These are phyloP conservation scores for Drosophila teissieri DNA, from an alignment of 1,140 invertebrate species.

Conservation along the genomic window DNA sequence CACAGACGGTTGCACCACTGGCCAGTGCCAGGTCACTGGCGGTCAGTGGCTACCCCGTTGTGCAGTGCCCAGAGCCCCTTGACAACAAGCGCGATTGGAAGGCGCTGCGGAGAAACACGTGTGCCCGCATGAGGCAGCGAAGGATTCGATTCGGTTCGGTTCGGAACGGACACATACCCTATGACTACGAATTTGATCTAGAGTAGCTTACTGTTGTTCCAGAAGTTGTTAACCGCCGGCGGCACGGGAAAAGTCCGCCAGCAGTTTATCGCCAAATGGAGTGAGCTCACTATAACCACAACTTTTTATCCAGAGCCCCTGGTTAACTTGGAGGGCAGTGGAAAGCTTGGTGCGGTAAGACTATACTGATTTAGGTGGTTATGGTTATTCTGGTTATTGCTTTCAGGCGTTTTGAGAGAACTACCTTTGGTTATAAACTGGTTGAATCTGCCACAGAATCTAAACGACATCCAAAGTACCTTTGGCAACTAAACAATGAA, in stretches of 20 bases:
- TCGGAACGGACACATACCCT: conserved; percentile 13
- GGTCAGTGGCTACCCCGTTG: conserved; percentile 84
- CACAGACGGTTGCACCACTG: conserved; percentile 84
- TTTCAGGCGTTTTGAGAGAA: not conserved
- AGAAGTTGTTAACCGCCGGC: conserved; percentile 67
- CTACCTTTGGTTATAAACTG: not conserved
- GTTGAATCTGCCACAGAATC: no score
- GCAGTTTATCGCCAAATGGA: conserved; percentile 66
- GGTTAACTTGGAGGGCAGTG: conserved; percentile 55
- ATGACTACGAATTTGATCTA: not conserved
- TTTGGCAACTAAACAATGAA: no score
- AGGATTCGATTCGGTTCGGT: not conserved
- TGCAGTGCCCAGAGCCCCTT: conserved; percentile 83
- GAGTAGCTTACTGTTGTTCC: conserved; percentile 43
- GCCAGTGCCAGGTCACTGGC: conserved; percentile 83
- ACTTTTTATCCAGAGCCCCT: conserved; percentile 76
- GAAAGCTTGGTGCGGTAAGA: conserved; percentile 77
- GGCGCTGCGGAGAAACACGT: conserved; percentile 23
- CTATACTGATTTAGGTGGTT: conserved; percentile 3
- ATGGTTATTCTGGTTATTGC: not conserved
- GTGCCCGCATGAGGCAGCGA: conserved; percentile 23
- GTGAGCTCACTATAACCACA: conserved; percentile 66
- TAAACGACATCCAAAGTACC: no score
- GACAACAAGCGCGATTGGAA: conserved; percentile 14
- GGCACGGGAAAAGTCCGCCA: conserved; percentile 25